phyloP scores from a whole-genome alignment of 2,113 vertebrate species.

The Macquaria ambigua region DNA sequence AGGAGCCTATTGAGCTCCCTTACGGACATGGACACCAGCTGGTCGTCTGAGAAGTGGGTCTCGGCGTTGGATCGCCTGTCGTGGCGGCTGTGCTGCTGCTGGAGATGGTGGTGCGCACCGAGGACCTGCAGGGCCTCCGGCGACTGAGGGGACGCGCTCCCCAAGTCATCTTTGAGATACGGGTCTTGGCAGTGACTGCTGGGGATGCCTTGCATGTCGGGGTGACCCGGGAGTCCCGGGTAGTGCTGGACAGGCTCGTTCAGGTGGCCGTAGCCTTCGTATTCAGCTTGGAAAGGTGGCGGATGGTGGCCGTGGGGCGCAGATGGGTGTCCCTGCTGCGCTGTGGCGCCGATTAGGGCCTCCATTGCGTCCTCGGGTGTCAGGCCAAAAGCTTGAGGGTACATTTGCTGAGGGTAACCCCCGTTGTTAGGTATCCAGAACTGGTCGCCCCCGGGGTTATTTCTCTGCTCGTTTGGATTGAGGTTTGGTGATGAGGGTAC shows the following conservation, averaged over 20 bases:
- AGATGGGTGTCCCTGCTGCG: conserved; percentile 84
- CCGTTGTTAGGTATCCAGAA: conserved; percentile 96
- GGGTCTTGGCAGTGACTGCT: conserved; percentile 80
- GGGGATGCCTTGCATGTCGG: conserved; percentile 85
- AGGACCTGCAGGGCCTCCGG: conserved; percentile 78
- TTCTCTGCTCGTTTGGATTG: conserved; percentile 92
- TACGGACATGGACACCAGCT: conserved; percentile 98
- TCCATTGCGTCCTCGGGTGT: conserved; percentile 98
- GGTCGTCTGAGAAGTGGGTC: conserved; percentile 94
- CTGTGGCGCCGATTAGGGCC: conserved; percentile 92
- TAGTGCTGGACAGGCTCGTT: conserved; percentile 81
- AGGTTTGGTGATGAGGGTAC: conserved; percentile 97
- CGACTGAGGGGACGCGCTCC: conserved; percentile 85
- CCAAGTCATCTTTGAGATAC: conserved; percentile 86
- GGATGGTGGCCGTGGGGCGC: conserved; percentile 89
- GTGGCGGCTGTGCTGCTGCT: conserved; percentile 83
- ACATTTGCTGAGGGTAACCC: conserved; percentile 94
- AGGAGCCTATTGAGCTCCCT: conserved; percentile 96
- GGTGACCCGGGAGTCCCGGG: conserved; percentile 76
- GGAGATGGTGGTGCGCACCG: conserved; percentile 87
- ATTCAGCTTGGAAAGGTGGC: conserved; percentile 88
- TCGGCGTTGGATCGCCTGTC: conserved; percentile 82
- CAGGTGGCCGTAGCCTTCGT: conserved; percentile 83
- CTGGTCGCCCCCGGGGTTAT: conserved; percentile 92
- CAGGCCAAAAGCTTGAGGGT: conserved; percentile 93